Percentiles rank a stretch among this genome's conserved stretches.
Evolutionary conservation across 37 sponge, comb jelly and placozoan species (phyloP).

Genomic region (Corticium candelabrum): DNA sequence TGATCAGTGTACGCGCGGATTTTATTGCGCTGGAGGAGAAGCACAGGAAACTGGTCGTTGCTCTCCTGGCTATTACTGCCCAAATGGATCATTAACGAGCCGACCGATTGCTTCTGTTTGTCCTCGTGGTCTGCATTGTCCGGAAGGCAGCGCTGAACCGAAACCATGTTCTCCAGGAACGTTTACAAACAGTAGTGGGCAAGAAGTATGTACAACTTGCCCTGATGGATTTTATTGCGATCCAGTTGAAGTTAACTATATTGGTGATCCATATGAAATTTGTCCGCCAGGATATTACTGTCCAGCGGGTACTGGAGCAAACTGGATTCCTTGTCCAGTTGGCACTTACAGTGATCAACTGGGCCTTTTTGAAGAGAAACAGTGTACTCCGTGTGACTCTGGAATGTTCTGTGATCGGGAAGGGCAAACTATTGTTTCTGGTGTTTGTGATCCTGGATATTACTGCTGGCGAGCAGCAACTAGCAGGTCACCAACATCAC

Average conservation of each 20-base stretch:
- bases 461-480: constrained; percentile 7
- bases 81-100: constrained; percentile 5
- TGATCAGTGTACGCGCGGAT: background rate
- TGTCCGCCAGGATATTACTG: constrained; percentile 17
- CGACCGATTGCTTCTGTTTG: background rate
- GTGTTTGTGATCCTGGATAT: constrained; percentile 15
- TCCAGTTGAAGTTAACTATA: background rate
- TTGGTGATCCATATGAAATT: background rate
- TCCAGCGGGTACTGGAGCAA: constrained; percentile 19
- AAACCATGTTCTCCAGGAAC: constrained; percentile 13
- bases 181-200: constrained; percentile 13
- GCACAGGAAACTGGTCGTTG: constrained; percentile 7
- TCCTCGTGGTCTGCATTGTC: constrained; percentile 5
- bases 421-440: constrained; percentile 12
- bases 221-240: constrained; percentile 25
- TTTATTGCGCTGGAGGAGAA: background rate
- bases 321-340: constrained; percentile 8
- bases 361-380: background rate
- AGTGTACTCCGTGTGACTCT: constrained; percentile 19
- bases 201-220: constrained; percentile 1
- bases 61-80: constrained; percentile 30
- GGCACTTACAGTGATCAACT: constrained; percentile 1
- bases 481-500: background rate
- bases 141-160: constrained; percentile 9
- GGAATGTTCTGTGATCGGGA: constrained; percentile 11